phyloP scores from a whole-genome alignment of 2,888 invertebrate genomes.

The Cephus sareptanus region DNA sequence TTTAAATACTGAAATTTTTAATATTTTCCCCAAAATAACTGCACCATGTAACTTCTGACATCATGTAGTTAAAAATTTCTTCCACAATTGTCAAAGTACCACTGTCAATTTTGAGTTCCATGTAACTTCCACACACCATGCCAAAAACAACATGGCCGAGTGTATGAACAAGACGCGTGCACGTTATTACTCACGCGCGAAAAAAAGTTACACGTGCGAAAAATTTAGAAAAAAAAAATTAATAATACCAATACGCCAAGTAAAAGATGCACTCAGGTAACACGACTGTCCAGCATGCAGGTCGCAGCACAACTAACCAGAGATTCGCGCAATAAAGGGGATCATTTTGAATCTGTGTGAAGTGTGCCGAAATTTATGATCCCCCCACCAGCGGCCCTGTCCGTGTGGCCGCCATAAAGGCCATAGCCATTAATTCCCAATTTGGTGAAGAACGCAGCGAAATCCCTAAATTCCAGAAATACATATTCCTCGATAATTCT shows the following conservation, averaged over 20 bases:
- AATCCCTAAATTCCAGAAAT: not conserved
- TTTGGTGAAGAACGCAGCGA: constrained; percentile 36
- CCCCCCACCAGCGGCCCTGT: constrained; percentile 36
- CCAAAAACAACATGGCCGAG: not conserved
- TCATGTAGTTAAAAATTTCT: not conserved
- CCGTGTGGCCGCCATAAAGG: constrained; percentile 42
- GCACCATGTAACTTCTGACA: not conserved
- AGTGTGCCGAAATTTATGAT: constrained; percentile 69
- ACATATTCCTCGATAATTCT: not conserved
- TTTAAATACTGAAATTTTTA: not conserved
- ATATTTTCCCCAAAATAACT: not conserved
- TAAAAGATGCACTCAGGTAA: not conserved
- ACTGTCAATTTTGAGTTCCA: not conserved
- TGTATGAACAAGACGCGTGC: not conserved
- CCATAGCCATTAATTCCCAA: constrained; percentile 50
- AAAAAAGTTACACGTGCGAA: not conserved
- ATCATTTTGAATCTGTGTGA: constrained; percentile 69
- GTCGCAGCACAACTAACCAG: constrained; percentile 54
- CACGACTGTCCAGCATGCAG: constrained; percentile 32
- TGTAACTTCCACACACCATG: not conserved
- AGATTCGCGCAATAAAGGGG: constrained; percentile 67
- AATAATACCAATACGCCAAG: not conserved
- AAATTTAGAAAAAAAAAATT: not conserved
- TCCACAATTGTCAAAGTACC: not conserved
- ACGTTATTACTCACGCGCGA: not conserved